Base-by-base conservation (phyloP, 2,888 invertebrate genomes). In the Euplexia lucipara region DNA sequence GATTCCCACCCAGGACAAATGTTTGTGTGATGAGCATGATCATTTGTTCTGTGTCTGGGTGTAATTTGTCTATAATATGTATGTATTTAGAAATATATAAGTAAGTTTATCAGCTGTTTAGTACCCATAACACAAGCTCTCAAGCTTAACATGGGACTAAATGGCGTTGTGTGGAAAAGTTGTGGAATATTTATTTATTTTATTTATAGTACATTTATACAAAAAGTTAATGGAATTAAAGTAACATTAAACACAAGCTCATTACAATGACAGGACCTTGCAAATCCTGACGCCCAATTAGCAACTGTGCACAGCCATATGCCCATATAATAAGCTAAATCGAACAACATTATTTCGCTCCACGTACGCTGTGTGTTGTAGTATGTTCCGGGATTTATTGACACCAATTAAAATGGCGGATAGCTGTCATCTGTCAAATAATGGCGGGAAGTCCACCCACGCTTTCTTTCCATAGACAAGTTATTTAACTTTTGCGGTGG, bases 371-470 rank as follows among this genome's bases (percentile, higher is more conserved):
- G 72, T n/a, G n/a, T n/a, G n/a, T n/a, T n/a, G n/a, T n/a, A 78
- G 75, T 67, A 77, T 61, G 67, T 73, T 64, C 64, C 65, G 56
- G 66, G 58, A 78, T 79, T 78, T 70, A 79, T 78, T 64, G 62
- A 44, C 54, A 67, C 81, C 84, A 86, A 90, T 88, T 88, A 91
- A 90, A 86, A 88, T 87, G 84, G 85, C 78, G 75, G 64, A 60
- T 66, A 84, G 73, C 79, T 90, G 91, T 91, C 91, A 85, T 77
- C 82, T 90, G 91, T 91, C 92, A 92, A 85, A 85, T 86, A 88
- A 86, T 83, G 88, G 91, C 87, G 87, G 77, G 84, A 86, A 84
- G 61, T 83, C 86, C 92, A 88, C 93, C 93, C 92, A 88, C 93
- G 88, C 91, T 81, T 84, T 87, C 85, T 87, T 86, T 85, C 82